A percentile compares a stretch with the other conserved stretches of the same genome.
Evolutionary conservation across 2,797 vertebrate genomes (phyloP).

Genomic region (Todus mexicanus): DNA sequence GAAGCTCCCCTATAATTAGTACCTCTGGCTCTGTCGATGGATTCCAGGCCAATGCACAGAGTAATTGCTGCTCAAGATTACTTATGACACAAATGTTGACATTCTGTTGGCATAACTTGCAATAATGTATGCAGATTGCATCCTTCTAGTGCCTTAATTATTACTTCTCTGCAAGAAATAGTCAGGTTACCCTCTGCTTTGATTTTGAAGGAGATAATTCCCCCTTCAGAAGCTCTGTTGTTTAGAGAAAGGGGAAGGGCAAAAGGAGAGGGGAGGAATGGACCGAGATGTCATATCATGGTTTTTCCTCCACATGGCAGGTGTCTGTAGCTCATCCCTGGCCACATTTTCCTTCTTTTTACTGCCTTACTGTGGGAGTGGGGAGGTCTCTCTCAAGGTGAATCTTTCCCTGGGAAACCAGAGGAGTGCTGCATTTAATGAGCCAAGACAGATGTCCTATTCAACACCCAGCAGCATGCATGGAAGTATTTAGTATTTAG

Average conservation of each 20-base stretch:
- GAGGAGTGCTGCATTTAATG: constrained; percentile 50
- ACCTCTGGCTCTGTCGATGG: background rate
- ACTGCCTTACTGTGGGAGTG: background rate
- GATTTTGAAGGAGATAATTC: constrained; percentile 71
- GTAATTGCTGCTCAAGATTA: constrained; percentile 74
- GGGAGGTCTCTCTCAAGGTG: constrained; percentile 46
- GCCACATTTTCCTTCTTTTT: background rate
- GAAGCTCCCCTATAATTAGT: constrained; percentile 45
- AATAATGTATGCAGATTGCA: constrained; percentile 81
- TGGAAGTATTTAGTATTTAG: constrained; percentile 29
- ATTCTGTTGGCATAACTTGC: constrained; percentile 81
- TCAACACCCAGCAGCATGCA: background rate
- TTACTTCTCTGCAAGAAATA: constrained; percentile 74
- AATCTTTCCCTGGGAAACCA: constrained; percentile 26
- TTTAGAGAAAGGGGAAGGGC: constrained; percentile 27
- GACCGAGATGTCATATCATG: rapidly evolving
- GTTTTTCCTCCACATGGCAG: background rate
- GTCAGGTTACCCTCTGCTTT: constrained; percentile 75
- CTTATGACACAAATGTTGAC: constrained; percentile 80
- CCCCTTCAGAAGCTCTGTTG: background rate
- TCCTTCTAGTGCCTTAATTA: constrained; percentile 77
- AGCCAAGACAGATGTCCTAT: constrained; percentile 45
- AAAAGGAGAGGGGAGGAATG: background rate
- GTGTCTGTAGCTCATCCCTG: background rate
- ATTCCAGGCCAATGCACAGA: constrained; percentile 59